phyloP scores from a whole-genome alignment of 2,797 vertebrate species.

The Gallinago nigripennis region DNA sequence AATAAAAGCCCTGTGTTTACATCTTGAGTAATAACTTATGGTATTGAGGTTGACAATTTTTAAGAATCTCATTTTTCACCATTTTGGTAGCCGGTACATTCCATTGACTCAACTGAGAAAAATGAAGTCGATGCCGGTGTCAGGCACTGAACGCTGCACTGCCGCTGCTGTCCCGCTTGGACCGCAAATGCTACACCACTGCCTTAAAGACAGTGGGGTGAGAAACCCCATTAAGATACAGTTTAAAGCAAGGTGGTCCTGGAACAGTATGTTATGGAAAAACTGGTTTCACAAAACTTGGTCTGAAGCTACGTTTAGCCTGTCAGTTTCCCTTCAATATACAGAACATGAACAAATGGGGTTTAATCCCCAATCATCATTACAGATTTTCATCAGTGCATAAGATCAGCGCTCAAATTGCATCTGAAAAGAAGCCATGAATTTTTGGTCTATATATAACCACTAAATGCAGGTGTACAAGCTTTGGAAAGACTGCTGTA shows the following conservation, averaged over 20 bases:
- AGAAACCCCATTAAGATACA: background rate
- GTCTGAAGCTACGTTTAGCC: background rate
- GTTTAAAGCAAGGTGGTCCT: background rate
- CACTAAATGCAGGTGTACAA: background rate
- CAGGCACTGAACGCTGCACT: background rate
- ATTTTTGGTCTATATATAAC: background rate
- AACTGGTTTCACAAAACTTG: background rate
- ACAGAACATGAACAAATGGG: background rate
- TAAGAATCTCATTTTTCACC: constrained; percentile 60
- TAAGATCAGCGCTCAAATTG: background rate
- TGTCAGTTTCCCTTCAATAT: background rate
- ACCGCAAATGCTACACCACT: background rate
- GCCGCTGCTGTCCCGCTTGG: background rate
- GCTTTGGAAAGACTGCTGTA: background rate
- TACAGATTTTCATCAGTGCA: background rate
- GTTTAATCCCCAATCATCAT: background rate
- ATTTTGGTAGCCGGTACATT: constrained; percentile 27
- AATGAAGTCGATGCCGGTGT: background rate
- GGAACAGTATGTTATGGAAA: background rate
- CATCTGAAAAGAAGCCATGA: background rate
- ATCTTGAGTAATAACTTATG: constrained; percentile 57
- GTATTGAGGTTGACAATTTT: constrained; percentile 60
- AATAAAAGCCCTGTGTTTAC: constrained; percentile 25
- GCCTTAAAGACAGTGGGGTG: background rate
- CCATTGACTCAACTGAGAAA: background rate